Base-by-base conservation (phyloP, 2,113 vertebrate genomes). In the Zonotrichia leucophrys region DNA sequence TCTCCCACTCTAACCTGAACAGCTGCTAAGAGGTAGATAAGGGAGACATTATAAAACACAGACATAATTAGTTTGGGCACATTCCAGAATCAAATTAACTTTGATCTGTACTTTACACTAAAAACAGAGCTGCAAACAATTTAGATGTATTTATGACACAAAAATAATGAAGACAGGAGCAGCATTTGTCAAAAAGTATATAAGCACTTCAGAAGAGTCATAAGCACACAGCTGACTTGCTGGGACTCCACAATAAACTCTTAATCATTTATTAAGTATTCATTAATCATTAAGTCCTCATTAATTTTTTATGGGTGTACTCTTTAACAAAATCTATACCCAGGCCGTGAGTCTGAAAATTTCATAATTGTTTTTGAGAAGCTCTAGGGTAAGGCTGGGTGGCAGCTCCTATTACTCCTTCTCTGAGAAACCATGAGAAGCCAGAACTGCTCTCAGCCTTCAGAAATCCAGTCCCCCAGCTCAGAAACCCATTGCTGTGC, bases 201-300 rank as follows among this genome's bases (percentile, higher is more conserved):
- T 21, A 66, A 62, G 44, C 52, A 44, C 59, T 88, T 92, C 33
- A 75, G 41, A 68, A 58, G 59, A 90, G 49, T 75, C 64, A 33
- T 33, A 78, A 64, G 30, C 62, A 49, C 14, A 67, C 15, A 78
- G 60, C 30, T 30, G 21, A 89, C 72, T 90, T 90, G 59, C 79
- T 84, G 62, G n/a, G 69, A 68, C 37, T 87, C 30, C 83, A 93
- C 80, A 92, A 94, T 75, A 72, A 93, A 96, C 64, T 73, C 79
- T 96, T 87, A 96, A 97, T 92, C 27, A 95, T 95, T 95, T 87
- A 97, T 89, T 94, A 77, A 87, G 80, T 84, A 78, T 59, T 83
- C 94, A 96, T 96, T 95, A 97, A 96, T 96, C 90, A 96, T 95
- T 95, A 92, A 93, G 68, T 53, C 35, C 49, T 90, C 66, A 81